phyloP scores from a whole-genome alignment of 1,140 invertebrate species.

The Eubasilissa regina region DNA sequence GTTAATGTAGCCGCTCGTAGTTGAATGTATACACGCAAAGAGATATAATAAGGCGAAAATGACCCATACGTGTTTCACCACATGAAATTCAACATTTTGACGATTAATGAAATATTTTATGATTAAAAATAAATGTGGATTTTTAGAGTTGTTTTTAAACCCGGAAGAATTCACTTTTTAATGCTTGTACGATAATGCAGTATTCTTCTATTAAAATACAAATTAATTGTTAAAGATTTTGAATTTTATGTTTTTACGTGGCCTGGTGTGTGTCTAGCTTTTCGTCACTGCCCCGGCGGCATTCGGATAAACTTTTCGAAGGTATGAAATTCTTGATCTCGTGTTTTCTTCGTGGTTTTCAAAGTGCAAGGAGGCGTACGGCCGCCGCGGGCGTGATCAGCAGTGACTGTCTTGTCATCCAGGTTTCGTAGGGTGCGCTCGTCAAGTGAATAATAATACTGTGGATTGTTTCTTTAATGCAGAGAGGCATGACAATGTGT shows the following conservation, averaged over 20 bases:
- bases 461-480: constrained; percentile 5
- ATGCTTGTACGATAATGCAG: not conserved
- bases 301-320: constrained; percentile 22
- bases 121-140: too few species aligned
- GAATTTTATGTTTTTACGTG: not conserved
- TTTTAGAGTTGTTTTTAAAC: too few species aligned
- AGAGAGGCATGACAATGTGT: not conserved
- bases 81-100: too few species aligned
- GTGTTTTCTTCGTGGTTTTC: constrained; percentile 39
- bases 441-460: constrained; percentile 4
- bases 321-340: constrained; percentile 28
- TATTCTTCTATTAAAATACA: not conserved
- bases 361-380: constrained; percentile 25
- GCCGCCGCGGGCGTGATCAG: constrained; percentile 34
- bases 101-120: too few species aligned
- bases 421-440: constrained; percentile 19
- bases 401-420: constrained; percentile 32
- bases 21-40: too few species aligned
- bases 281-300: constrained; percentile 15
- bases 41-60: too few species aligned
- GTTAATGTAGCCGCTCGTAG: too few species aligned
- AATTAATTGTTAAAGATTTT: not conserved
- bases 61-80: too few species aligned
- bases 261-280: not conserved
- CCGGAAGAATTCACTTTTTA: too few species aligned